Conservation (phyloP, 1,140 invertebrate genomes). For the Pseudachorutes palmiensis region DNA sequence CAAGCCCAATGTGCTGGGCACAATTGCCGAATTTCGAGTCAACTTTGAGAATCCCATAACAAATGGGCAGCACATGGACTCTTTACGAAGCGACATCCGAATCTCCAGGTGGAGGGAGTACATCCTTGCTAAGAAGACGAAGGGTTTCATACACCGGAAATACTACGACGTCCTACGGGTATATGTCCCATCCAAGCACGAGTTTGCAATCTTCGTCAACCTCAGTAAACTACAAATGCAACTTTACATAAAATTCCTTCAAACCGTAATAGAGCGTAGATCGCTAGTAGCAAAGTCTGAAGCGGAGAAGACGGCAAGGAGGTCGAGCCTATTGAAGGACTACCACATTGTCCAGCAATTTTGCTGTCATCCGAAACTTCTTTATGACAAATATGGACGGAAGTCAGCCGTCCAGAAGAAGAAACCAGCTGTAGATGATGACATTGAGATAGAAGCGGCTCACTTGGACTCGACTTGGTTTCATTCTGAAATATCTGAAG, state of each 20-base stretch:
- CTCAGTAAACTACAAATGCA: constrained; percentile 73
- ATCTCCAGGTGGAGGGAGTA: constrained; percentile 92
- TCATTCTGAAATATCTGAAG: constrained; percentile 47
- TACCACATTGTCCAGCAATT: neutral
- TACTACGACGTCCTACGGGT: constrained; percentile 86
- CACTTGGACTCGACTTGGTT: constrained; percentile 42
- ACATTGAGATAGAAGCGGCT: constrained; percentile 8
- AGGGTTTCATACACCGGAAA: constrained; percentile 78
- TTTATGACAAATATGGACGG: constrained; percentile 50
- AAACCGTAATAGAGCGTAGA: constrained; percentile 40
- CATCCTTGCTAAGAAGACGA: constrained; percentile 82
- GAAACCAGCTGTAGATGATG: constrained; percentile 14
- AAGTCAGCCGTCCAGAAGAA: constrained; percentile 14
- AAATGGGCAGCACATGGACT: constrained; percentile 91
- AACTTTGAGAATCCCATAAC: constrained; percentile 87
- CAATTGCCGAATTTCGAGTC: constrained; percentile 80
- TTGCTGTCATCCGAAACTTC: neutral
- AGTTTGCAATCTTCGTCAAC: constrained; percentile 85
- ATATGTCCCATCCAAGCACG: constrained; percentile 86
- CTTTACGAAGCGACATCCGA: constrained; percentile 74
- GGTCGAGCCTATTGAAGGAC: neutral
- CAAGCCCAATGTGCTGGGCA: constrained; percentile 85
- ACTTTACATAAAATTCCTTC: constrained; percentile 69
- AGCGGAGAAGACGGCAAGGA: constrained; percentile 56
- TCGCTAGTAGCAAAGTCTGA: constrained; percentile 39